A percentile compares a stretch with the other conserved stretches of the same genome.
phyloP scores from a whole-genome alignment of 1,140 invertebrate genomes.

The Cydia strobilella region DNA sequence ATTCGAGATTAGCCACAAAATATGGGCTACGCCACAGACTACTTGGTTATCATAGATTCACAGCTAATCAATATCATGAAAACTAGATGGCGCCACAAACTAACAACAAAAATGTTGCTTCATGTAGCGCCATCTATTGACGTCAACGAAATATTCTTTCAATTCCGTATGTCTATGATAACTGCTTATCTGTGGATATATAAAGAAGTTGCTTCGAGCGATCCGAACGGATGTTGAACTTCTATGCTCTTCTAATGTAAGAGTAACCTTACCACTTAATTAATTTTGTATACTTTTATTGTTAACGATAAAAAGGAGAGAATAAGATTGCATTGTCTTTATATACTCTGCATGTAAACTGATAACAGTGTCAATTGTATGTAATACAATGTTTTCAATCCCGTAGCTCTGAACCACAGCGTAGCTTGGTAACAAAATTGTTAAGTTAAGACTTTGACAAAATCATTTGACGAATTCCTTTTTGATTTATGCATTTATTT shows the following conservation, averaged over 20 bases:
- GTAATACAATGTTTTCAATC: constrained; percentile 69
- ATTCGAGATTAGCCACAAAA: constrained; percentile 17
- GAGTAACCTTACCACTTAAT: constrained; percentile 55
- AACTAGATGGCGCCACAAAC: background rate
- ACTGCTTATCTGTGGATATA: background rate
- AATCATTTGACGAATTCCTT: constrained; percentile 48
- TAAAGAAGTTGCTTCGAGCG: constrained; percentile 6
- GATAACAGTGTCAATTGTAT: constrained; percentile 72
- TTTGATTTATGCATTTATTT: constrained; percentile 72
- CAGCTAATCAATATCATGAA: background rate
- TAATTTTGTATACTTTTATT: constrained; percentile 60
- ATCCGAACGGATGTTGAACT: constrained; percentile 4
- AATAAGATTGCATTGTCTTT: constrained; percentile 76
- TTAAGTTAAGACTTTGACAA: constrained; percentile 53
- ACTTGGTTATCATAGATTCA: background rate
- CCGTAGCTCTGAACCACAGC: constrained; percentile 55
- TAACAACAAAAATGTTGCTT: background rate
- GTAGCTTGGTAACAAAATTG: constrained; percentile 56
- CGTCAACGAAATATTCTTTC: background rate
- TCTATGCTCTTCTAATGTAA: constrained; percentile 40
- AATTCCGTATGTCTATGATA: background rate
- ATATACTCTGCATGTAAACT: constrained; percentile 70
- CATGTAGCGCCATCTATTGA: background rate
- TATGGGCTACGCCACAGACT: constrained; percentile 7
- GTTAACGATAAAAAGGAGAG: constrained; percentile 75